Evolutionary conservation across 2,888 invertebrate species (phyloP), one percentile per base, ranked within the genome.

Genomic region (Invenusta paracnida): DNA sequence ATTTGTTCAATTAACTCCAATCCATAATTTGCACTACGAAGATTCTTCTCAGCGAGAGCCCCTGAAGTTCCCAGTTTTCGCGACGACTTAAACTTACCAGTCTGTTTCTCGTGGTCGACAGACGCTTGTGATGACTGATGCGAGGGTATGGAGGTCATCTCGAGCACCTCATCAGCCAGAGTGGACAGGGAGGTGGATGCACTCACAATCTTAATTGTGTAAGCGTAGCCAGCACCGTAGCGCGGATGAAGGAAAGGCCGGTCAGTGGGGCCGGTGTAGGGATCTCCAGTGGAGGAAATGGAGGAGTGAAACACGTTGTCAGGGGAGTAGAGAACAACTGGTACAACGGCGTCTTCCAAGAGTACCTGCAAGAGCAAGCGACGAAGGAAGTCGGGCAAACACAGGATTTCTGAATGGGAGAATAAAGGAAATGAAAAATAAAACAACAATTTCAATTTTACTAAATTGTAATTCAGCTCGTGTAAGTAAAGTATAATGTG

Each of bases 361-460:
- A 84, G 29, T 27, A 85, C 85, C 89, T 96, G 96, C 85, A 96
- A 92, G 88, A 96, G 94, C 86, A 97, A 92, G 85, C 96, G 94
- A 30, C 96, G 94, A 67, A 96, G 95, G 92, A 96, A 96, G 2
- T 96, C 96, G 0, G 95, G 95, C 89, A 96, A 88, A 84, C 28
- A 48, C 82, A 28, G 82, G 73, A 29, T 82, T 81, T 85, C 84
- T 83, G 23, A 84, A 85, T 13, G 29, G 27, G 0, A 83, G 66
- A 0, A 17, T 30, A 31, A 27, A 25, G 13, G 94, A 83, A 23
- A 17, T 17, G 29, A 30, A 83, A n/a, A n/a, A n/a, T n/a, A n/a
- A n/a, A n/a, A n/a, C 23, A 17, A 81, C 13, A 13, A 17, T 11
- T 81, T 17, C 13, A 13, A n/a, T 17, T 17, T 17, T 17, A 13